A percentile compares a stretch with the other conserved stretches of the same genome.
These are phyloP conservation scores for Myiothlypis chrysogaster DNA, from an alignment of 2,797 vertebrate genomes.

Conservation along the genomic window DNA sequence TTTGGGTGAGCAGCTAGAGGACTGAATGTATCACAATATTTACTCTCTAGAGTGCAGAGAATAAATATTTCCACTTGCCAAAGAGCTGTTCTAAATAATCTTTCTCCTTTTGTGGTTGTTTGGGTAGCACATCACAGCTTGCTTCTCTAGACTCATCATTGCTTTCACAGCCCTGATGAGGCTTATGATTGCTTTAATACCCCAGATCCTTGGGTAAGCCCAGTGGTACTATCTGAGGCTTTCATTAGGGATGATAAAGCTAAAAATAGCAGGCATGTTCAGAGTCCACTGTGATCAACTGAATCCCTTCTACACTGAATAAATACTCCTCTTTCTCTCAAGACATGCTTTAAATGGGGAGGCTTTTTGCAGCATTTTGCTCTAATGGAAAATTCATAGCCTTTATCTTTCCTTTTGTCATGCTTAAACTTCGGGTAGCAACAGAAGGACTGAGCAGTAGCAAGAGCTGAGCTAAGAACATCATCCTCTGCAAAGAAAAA, in stretches of 20 bases:
- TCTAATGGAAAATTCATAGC: not conserved
- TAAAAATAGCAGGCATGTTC: conserved; percentile 27
- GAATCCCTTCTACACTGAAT: not conserved
- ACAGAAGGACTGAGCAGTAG: not conserved
- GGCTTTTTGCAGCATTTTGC: not conserved
- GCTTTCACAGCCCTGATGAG: conserved; percentile 25
- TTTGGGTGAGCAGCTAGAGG: not conserved
- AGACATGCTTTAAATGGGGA: not conserved
- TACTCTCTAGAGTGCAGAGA: not conserved
- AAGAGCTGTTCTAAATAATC: conserved; percentile 11
- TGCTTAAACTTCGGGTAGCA: conserved; percentile 8
- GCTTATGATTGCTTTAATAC: conserved; percentile 39
- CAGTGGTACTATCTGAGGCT: conserved; percentile 11
- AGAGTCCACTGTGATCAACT: not conserved
- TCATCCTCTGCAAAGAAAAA: conserved; percentile 19
- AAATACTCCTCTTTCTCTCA: conserved; percentile 10
- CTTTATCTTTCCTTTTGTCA: conserved; percentile 18
- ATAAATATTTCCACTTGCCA: not conserved
- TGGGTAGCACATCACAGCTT: conserved; percentile 39
- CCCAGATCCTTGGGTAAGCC: conserved; percentile 26
- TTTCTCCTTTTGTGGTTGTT: not conserved
- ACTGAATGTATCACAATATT: not conserved
- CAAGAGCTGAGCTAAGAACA: conserved; percentile 13
- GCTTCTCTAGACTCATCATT: conserved; percentile 19
- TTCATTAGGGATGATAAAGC: conserved; percentile 18